phyloP scores from a whole-genome alignment of 1,140 invertebrate species.

The Semibalanus balanoides region DNA sequence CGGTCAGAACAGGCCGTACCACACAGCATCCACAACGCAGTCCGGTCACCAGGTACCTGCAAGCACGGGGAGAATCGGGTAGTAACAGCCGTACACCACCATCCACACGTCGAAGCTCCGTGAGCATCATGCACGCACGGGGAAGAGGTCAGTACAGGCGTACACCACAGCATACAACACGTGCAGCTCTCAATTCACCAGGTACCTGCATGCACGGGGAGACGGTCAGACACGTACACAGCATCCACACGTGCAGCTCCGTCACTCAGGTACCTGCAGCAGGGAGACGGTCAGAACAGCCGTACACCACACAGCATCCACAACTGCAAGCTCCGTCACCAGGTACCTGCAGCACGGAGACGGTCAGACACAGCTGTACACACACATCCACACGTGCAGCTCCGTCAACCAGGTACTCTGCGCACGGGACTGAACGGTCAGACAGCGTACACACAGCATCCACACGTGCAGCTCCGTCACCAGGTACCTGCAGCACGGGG shows the following conservation, averaged over 20 bases:
- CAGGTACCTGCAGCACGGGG: slow-evolving; percentile 10
- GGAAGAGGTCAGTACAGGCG: too few relatives aligned
- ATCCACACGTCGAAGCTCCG: slow-evolving; percentile 66
- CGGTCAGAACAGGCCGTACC: slow-evolving; percentile 60
- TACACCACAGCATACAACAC: too few relatives aligned
- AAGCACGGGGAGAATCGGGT: too few relatives aligned
- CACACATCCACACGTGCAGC: too few relatives aligned
- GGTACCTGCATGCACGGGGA: too few relatives aligned
- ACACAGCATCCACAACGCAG: slow-evolving; percentile 69
- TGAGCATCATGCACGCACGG: slow-evolving; percentile 12
- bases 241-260: too few relatives aligned
- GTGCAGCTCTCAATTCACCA: too few relatives aligned
- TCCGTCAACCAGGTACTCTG: slow-evolving; percentile 57
- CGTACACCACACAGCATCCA: slow-evolving; percentile 65
- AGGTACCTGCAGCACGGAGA: slow-evolving; percentile 16
- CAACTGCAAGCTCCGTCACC: slow-evolving; percentile 61
- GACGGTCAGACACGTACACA: too few relatives aligned
- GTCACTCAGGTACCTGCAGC: too few relatives aligned
- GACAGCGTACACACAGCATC: slow-evolving; percentile 56
- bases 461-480: slow-evolving; percentile 66
- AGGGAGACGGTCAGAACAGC: too few relatives aligned
- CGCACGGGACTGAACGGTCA: too few relatives aligned
- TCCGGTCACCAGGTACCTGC: slow-evolving; percentile 39
- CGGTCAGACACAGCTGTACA: too few relatives aligned
- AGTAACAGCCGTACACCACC: slow-evolving; percentile 54